Base-by-base conservation (phyloP, 2,797 vertebrate species). In the Falco columbarius region DNA sequence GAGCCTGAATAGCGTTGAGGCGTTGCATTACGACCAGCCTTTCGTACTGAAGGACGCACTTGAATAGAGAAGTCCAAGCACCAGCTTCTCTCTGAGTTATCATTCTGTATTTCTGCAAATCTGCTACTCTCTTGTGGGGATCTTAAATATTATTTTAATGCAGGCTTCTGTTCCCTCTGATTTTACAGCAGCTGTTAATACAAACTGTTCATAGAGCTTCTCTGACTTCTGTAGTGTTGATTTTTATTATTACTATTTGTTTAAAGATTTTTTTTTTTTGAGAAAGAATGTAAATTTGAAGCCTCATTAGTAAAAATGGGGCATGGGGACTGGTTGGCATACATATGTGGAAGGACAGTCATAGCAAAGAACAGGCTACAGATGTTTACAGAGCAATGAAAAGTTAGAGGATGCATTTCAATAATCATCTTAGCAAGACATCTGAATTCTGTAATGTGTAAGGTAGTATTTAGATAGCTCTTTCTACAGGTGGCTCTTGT, bases 121-220 rank as follows among this genome's bases (percentile, higher is more conserved):
- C 26, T 89, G 13, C 38, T 94, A 4, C 5, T 91, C 54, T 89
- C 73, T 89, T 67, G 34, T 42, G 44, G 76, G 77, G 92, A 67
- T 20, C 74, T 88, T 61, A 89, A 89, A 62, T 93, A 46, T 38
- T 88, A 71, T 89, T 96, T 91, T 94, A 66, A 68, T 84, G 46
- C 62, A 46, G 40, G 30, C 14, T 58, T 73, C 14, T 73, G 65
- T 77, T 94, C 46, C 59, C 20, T 74, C 92, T 91, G 59, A 42
- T 96, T 96, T 91, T 95, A 15, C 70, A 92, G 67, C 65, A 81
- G 92, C 95, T 93, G 56, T 91, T 90, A 80, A 80, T 83, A 63
- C 61, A 92, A 66, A 92, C 36, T 95, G 36, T 71, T 95, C 59
- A 9, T 80, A 34, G 46, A 87, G 49, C 65, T 92, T 9, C 76